A percentile compares a stretch with the other conserved stretches of the same genome.
Evolutionary conservation across 1,140 invertebrate genomes (phyloP).

Genomic region (Anastatus disparis): DNA sequence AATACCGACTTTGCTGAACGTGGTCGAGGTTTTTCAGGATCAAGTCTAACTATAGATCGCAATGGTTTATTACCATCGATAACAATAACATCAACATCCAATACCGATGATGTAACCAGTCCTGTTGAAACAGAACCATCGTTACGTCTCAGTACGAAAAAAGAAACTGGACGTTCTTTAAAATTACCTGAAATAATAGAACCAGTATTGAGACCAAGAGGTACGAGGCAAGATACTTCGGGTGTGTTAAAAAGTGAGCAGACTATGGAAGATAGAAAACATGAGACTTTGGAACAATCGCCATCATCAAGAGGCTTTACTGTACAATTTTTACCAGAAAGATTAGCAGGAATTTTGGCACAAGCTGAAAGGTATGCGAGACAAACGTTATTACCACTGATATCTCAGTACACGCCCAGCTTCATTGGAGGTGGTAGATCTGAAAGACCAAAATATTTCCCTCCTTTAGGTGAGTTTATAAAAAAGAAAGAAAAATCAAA

Average conservation of each 20-base stretch:
- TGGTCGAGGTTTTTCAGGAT: conserved; percentile 30
- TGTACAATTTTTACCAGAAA: conserved; percentile 81
- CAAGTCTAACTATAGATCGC: background rate
- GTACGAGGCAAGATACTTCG: conserved; percentile 59
- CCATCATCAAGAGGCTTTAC: conserved; percentile 68
- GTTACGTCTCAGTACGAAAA: conserved; percentile 47
- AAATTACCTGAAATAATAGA: conserved; percentile 75
- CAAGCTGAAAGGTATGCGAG: conserved; percentile 83
- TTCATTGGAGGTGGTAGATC: conserved; percentile 55
- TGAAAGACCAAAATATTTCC: conserved; percentile 62
- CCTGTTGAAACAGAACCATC: conserved; percentile 66
- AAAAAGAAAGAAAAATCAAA: too few relatives aligned
- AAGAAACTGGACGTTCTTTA: conserved; percentile 64
- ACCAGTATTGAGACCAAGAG: conserved; percentile 73
- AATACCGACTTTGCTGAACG: conserved; percentile 24
- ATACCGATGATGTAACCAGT: background rate
- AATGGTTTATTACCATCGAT: background rate
- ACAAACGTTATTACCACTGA: conserved; percentile 77
- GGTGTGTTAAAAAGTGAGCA: background rate
- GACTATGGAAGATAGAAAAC: conserved; percentile 41
- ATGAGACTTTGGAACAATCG: conserved; percentile 53
- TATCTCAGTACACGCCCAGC: conserved; percentile 79
- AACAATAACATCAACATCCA: background rate
- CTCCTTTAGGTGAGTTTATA: conserved; percentile 53
- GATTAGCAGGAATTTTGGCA: conserved; percentile 79